Evolutionary conservation across 2,797 vertebrate genomes (phyloP).

Genomic region (Chelidonichthys spinosus): DNA sequence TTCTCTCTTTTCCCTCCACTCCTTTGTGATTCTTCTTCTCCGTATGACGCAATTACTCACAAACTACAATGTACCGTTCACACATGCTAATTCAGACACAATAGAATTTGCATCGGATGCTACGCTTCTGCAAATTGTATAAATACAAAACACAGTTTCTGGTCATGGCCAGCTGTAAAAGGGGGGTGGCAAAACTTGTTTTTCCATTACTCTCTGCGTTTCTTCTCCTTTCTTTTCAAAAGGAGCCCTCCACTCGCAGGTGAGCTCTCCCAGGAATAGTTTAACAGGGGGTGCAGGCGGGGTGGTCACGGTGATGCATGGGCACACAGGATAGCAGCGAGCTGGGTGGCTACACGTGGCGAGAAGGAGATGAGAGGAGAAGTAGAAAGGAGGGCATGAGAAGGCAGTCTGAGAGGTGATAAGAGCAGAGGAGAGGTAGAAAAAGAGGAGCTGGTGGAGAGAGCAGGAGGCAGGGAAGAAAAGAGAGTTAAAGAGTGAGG

Average conservation of each 20-base stretch:
- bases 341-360: constrained; percentile 25
- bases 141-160: constrained; percentile 27
- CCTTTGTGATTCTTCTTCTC: background rate
- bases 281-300: constrained; percentile 57
- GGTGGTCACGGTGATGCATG: constrained; percentile 68
- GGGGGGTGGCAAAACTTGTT: constrained; percentile 16
- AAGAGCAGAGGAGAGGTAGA: constrained; percentile 12
- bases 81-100: background rate
- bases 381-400: constrained; percentile 29
- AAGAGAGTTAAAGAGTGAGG: constrained; percentile 18
- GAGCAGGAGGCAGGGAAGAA: constrained; percentile 12
- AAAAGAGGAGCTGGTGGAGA: background rate
- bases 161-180: constrained; percentile 29
- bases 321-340: constrained; percentile 33
- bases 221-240: constrained; percentile 32
- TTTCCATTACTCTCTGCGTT: constrained; percentile 41
- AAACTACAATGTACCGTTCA: background rate
- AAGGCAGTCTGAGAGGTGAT: constrained; percentile 36
- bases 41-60: constrained; percentile 2
- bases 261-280: constrained; percentile 58
- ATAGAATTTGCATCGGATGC: constrained; percentile 2
- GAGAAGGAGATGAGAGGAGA: constrained; percentile 38
- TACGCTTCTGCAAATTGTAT: background rate
- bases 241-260: constrained; percentile 49
- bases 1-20: background rate